Evolutionary conservation across 1,140 invertebrate species (phyloP).

Genomic region (Catajapyx aquilonaris): DNA sequence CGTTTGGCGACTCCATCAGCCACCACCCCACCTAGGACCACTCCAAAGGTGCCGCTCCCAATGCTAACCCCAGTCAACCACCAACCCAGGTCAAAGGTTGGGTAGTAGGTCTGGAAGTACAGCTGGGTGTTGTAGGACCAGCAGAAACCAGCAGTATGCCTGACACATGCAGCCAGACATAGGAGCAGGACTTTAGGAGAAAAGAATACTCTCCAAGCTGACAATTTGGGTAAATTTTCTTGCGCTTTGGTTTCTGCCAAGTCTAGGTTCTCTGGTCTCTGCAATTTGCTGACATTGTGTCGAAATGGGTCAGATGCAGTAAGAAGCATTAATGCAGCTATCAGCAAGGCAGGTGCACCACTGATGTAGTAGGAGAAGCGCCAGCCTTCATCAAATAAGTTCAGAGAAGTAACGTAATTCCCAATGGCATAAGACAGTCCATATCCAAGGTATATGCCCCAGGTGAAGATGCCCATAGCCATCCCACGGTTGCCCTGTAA

Average conservation of each 20-base stretch:
- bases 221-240: conserved; percentile 2
- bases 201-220: conserved; percentile 42
- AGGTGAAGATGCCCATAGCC: conserved; percentile 84
- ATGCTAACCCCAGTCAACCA: conserved; percentile 73
- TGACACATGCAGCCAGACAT: conserved; percentile 66
- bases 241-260: conserved; percentile 24
- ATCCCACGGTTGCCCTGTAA: conserved; percentile 45
- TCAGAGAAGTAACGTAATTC: conserved; percentile 55
- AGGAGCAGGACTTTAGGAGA: conserved; percentile 59
- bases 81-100: conserved; percentile 65
- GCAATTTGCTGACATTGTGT: conserved; percentile 28
- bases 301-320: conserved; percentile 57
- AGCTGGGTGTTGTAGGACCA: conserved; percentile 78
- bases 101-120: conserved; percentile 69
- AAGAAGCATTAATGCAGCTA: conserved; percentile 46
- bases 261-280: conserved; percentile 18
- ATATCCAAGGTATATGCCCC: conserved; percentile 88
- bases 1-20: conserved; percentile 75
- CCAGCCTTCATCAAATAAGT: conserved; percentile 43
- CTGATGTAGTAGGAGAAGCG: conserved; percentile 64
- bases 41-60: conserved; percentile 64
- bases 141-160: conserved; percentile 73
- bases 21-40: conserved; percentile 65
- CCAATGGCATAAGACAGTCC: conserved; percentile 80
- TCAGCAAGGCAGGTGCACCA: conserved; percentile 54